Evolutionary conservation across 2,797 vertebrate species (phyloP), one percentile per base, ranked within the genome.

Genomic region (Crocodylus rhombifer): DNA sequence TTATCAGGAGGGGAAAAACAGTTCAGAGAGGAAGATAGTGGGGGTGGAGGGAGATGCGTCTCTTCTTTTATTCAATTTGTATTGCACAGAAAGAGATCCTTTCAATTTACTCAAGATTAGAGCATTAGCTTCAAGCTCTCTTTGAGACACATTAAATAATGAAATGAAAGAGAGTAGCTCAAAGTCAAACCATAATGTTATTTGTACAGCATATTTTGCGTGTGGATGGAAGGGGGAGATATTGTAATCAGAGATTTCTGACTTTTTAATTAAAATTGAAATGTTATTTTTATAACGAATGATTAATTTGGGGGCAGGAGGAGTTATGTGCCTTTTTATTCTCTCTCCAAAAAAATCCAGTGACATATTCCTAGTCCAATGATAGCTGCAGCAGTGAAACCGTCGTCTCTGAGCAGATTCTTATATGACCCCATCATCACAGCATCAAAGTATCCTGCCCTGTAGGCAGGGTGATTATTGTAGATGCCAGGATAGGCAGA

Each of bases 51-150:
- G 15, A 26, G 18, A 26, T 26, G 6, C 1, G 0, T 36, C 63
- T 90, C 60, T 92, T 62, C 42, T 93, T 95, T 94, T 85, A 55
- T 90, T 92, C 78, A 62, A 1, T 57, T 82, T 92, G 18, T 92
- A 0, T 79, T 75, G 36, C 56, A 23, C 8, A 3, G 65, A 42
- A 79, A 90, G 86, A 95, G 15, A 84, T 85, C 23, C 56, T 33
- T 60, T 84, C 80, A 77, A 23, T 95, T 90, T 85, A 56, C 23
- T 92, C 17, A 75, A 85, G 89, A 75, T 60, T 21, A 75, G n/a
- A 87, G 18, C 18, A 23, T 58, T 88, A 64, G 12, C 78, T 88
- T 90, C 63, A 80, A 62, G 80, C 30, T 42, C 20, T 92, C 36
- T 33, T 83, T 51, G 14, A 94, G 77, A 85, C 61, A 9, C 63